These are phyloP conservation scores for Zosterops borbonicus DNA, from an alignment of 2,113 vertebrate species.

Conservation along the genomic window DNA sequence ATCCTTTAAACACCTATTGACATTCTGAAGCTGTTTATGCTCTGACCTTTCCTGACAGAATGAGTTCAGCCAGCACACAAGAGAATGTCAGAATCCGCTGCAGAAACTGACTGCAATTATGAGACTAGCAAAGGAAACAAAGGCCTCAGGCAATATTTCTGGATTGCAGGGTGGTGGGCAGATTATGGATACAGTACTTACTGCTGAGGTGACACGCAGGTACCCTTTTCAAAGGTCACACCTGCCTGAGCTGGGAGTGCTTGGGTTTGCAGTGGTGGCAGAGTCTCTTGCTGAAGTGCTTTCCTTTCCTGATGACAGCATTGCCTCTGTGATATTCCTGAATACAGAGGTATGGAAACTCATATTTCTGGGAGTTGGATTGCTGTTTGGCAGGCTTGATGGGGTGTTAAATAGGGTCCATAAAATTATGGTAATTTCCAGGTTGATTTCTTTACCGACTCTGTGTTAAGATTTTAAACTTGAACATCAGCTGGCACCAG, in stretches of 20 bases:
- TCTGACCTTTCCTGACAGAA: conserved; percentile 60
- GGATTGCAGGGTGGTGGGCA: neutral
- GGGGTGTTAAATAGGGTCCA: neutral
- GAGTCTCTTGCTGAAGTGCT: neutral
- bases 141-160: neutral
- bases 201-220: neutral
- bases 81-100: conserved; percentile 2
- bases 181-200: neutral
- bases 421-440: neutral
- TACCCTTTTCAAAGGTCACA: neutral
- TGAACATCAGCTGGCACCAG: neutral
- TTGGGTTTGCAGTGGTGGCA: neutral
- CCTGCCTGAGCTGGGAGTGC: neutral
- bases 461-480: neutral
- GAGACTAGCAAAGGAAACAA: conserved; percentile 3
- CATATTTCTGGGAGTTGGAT: neutral
- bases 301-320: neutral
- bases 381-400: neutral
- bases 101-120: conserved; percentile 17
- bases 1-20: conserved; percentile 38
- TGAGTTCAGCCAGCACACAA: conserved; percentile 26
- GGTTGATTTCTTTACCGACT: neutral
- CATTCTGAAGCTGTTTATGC: conserved; percentile 49
- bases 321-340: neutral
- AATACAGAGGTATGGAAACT: neutral